phyloP scores from a whole-genome alignment of 2,888 invertebrate genomes.

The Perdita meconis region DNA sequence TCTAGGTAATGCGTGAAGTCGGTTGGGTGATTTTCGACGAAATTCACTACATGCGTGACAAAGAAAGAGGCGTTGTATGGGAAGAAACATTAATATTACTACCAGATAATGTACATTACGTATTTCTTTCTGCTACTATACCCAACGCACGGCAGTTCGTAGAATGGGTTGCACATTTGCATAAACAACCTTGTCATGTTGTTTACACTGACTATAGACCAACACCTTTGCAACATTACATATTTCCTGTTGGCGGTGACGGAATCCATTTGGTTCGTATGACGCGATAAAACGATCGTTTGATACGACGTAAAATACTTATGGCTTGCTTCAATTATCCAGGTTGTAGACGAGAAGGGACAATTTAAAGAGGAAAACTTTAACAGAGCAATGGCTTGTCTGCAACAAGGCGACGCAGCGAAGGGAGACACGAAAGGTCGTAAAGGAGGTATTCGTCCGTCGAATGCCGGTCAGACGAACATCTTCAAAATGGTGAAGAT shows the following conservation, averaged over 20 bases:
- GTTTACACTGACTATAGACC: slow-evolving; percentile 99
- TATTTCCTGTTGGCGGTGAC: slow-evolving; percentile 98
- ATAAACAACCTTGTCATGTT: slow-evolving; percentile 98
- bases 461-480: slow-evolving; percentile 89
- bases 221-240: slow-evolving; percentile 98
- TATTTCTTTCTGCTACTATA: slow-evolving; percentile 99
- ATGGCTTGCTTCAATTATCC: slow-evolving; percentile 1
- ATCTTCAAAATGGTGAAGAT: slow-evolving; percentile 99
- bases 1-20: slow-evolving; percentile 95
- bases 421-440: slow-evolving; percentile 93
- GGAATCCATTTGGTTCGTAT: slow-evolving; percentile 94
- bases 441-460: slow-evolving; percentile 89
- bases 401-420: slow-evolving; percentile 93
- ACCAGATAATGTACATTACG: slow-evolving; percentile 98
- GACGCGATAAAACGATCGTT: slow-evolving; percentile 4
- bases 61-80: slow-evolving; percentile 99
- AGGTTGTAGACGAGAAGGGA: slow-evolving; percentile 87
- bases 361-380: slow-evolving; percentile 99
- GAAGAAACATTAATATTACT: slow-evolving; percentile 99
- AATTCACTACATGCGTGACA: slow-evolving; percentile 99
- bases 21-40: slow-evolving; percentile 99
- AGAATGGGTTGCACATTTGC: slow-evolving; percentile 97
- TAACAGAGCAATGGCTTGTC: slow-evolving; percentile 97
- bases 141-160: slow-evolving; percentile 99
- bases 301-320: neutral